Base-by-base conservation (phyloP, 1,140 invertebrate genomes). In the Temnothorax nylanderi region DNA sequence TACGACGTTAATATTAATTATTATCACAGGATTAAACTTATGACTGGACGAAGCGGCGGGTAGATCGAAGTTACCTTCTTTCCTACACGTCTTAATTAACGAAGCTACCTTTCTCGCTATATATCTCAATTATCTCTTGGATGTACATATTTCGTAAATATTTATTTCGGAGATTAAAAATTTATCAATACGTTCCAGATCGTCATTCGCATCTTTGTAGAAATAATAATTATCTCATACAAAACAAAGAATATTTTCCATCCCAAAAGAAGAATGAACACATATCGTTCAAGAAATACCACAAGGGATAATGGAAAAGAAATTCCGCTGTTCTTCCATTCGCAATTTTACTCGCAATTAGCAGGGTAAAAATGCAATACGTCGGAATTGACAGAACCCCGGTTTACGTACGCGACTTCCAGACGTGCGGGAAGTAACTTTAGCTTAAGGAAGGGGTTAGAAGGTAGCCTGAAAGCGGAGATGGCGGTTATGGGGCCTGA, bases 401-500 rank as follows among this genome's bases (percentile, higher is more conserved):
- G 44, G 32, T 75, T 84, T 84, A 84, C 26, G 26, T 74, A 21
- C 69, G 26, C 54, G 37, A 84, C 69, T 84, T 49, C 41, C 26
- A 60, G 51, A 58, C 67, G 54, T 26, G 13, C 18, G 58, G 10
- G 54, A 75, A 72, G 67, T 74, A 72, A 84, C 54, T 75, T 84
- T 60, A 34, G 56, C 69, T 41, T 11, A 60, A 74, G 44, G 41
- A 56, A 49, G n/a, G 34, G 64, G 18, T 21, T 16, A 64, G 21
- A 26, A 11, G 71, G 44, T 72, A 41, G 41, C 34, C 58, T 77
- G 71, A 51, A 82, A 81, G 69, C 37, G 49, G 54, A 49, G 51
- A 58, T 51, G 81, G 81, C 56, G 77, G 86, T 81, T 78, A 86
- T 78, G 74, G 85, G 71, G 82, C 76, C 69, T 86, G 88, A 90